These are phyloP conservation scores for Anguilla megastoma DNA, from an alignment of 2,797 vertebrate species.

Conservation along the genomic window DNA sequence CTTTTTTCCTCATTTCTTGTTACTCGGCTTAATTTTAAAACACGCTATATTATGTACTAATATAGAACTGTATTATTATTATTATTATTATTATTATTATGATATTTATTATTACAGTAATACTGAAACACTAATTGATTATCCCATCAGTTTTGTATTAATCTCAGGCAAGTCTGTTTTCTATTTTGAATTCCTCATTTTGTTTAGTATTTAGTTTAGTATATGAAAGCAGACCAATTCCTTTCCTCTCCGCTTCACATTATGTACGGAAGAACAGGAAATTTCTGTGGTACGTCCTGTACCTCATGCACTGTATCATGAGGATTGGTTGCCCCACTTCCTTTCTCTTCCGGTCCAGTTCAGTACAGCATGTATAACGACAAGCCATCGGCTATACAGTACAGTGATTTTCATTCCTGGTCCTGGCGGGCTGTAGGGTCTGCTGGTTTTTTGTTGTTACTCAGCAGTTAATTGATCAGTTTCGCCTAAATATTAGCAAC, in stretches of 20 bases:
- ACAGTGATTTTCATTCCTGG: background rate
- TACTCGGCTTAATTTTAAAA: too few relatives aligned
- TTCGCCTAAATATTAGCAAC: too few relatives aligned
- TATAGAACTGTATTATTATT: too few relatives aligned
- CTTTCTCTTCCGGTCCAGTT: background rate
- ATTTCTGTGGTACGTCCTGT: background rate
- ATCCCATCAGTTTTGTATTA: background rate
- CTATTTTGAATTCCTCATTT: background rate
- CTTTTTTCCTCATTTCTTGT: background rate
- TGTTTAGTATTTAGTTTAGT: background rate
- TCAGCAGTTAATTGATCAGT: too few relatives aligned
- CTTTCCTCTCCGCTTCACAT: background rate
- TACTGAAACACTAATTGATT: too few relatives aligned
- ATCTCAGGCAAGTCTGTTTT: background rate
- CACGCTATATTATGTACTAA: too few relatives aligned
- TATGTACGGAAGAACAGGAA: background rate
- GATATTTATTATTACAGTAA: too few relatives aligned
- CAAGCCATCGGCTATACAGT: background rate
- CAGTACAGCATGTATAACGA: background rate
- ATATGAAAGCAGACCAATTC: background rate
- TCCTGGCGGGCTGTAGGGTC: too few relatives aligned
- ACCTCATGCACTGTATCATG: too few relatives aligned
- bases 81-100: too few relatives aligned
- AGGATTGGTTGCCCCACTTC: background rate
- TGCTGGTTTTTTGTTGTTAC: too few relatives aligned